phyloP scores from a whole-genome alignment of 2,888 invertebrate species.

The Patella depressa region DNA sequence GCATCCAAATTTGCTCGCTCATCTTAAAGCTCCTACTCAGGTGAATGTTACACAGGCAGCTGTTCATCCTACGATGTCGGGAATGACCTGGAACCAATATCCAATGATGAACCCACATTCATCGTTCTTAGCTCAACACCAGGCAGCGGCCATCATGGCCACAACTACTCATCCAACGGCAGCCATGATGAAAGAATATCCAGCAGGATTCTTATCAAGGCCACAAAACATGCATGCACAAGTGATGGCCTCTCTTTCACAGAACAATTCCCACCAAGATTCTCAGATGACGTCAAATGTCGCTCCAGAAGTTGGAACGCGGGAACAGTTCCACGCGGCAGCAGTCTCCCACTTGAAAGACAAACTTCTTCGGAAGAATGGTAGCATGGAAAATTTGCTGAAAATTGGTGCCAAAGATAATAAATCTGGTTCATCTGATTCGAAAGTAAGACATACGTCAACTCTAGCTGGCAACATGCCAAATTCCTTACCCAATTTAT shows the following conservation, averaged over 20 bases:
- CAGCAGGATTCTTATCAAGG: not conserved
- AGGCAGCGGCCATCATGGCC: slow-evolving; percentile 10
- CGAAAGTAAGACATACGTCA: not conserved
- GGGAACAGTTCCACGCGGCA: slow-evolving; percentile 46
- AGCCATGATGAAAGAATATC: slow-evolving; percentile 13
- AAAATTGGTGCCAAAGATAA: slow-evolving; percentile 31
- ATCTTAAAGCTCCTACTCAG: slow-evolving; percentile 49
- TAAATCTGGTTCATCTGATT: not conserved
- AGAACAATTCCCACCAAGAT: slow-evolving; percentile 21
- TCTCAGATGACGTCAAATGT: not conserved
- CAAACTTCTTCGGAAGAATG: slow-evolving; percentile 55
- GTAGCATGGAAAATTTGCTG: slow-evolving; percentile 55
- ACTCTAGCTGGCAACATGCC: not conserved
- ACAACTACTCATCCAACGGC: not conserved
- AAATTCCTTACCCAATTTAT: not conserved
- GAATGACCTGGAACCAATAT: slow-evolving; percentile 17
- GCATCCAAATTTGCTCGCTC: slow-evolving; percentile 64
- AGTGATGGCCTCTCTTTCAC: slow-evolving; percentile 11
- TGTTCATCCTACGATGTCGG: slow-evolving; percentile 1
- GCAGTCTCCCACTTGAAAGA: slow-evolving; percentile 58
- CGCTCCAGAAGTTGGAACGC: slow-evolving; percentile 17
- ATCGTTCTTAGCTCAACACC: slow-evolving; percentile 21
- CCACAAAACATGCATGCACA: not conserved
- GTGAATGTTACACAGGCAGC: slow-evolving; percentile 30
- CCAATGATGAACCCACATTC: slow-evolving; percentile 15